Base-by-base conservation (phyloP, 2,113 vertebrate species). In the Dolichallabes microphthalmus region DNA sequence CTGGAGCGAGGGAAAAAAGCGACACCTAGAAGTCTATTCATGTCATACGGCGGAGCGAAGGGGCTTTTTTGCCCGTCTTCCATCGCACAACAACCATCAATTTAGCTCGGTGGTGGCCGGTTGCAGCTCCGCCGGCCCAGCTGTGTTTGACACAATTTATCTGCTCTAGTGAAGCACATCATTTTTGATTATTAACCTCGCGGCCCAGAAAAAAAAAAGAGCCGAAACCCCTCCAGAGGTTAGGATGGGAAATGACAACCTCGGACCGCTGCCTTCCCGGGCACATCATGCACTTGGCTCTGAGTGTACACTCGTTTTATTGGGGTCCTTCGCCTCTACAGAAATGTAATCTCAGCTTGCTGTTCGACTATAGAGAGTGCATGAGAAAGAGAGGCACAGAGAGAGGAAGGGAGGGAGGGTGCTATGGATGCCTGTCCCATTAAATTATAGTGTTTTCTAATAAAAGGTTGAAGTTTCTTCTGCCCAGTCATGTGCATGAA, bases 401-500 rank as follows among this genome's bases (percentile, higher is more conserved):
- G 77, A 27, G 64, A 30, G 27, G 10, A 52, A 66, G 50, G 35
- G 50, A 22, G 25, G 14, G 64, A 17, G 63, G 11, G 85, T 32
- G 88, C 90, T 92, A 88, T 93, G 94, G 93, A 92, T 89, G 93
- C 93, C 93, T 94, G 94, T 93, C 96, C 95, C 94, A 93, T 95
- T 95, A 96, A 96, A 96, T 96, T 93, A 95, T 93, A 96, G 95
- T 92, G 94, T 91, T 93, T 93, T 93, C 94, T 95, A 95, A 95
- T 94, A 95, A 96, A 94, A 95, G 95, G 95, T 94, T 96, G 94
- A 95, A 94, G 94, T 95, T 95, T 95, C 93, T 90, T 93, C 45
- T 93, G 92, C 89, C 92, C 93, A 92, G 91, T 93, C 94, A 94
- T 96, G 93, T 95, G 96, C 91, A 92, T 90, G 91, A 92, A 92